Evolutionary conservation across 2,797 vertebrate genomes (phyloP), one percentile per base, ranked within the genome.

Genomic region (Anomalospiza imberbis): DNA sequence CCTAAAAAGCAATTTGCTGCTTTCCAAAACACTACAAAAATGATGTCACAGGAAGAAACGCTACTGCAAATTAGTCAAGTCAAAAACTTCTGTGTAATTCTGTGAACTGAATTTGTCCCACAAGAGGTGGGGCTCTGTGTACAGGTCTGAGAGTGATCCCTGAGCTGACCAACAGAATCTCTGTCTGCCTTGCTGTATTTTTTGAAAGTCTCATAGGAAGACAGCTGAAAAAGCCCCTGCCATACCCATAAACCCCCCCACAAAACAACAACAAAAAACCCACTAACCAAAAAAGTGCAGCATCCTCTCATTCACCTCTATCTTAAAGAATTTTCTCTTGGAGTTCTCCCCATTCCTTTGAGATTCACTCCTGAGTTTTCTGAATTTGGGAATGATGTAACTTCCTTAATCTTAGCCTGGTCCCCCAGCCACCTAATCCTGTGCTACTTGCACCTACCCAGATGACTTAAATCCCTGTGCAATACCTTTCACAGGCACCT

Each of bases 371-470:
- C 26, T 50, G 61, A 65, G 9, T 66, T 89, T 84, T 94, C 85
- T 93, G 89, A 68, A 75, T 62, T 72, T 85, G 58, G 48, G 58
- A 91, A 88, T 70, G 89, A 88, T 0, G 6, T 58, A 45, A 88
- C 53, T 94, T 93, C 89, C 66, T 93, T 91, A 50, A 71, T 94
- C 72, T 95, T 63, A 80, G 45, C 58, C 60, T 67, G 44, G 60
- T 94, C 55, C 38, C 74, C 88, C 83, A 88, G 45, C 70, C 84
- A 92, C 78, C 36, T 81, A 97, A 97, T 97, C 81, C 91, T 87
- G 44, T 2, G 36, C 85, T 93, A 71, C 96, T 97, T 94, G 90
- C 96, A 96, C 87, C 81, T 95, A 76, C 80, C 94, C 91, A 77
- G 34, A 45, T 83, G 88, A 63, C 31, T 80, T 66, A 86, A 93